Evolutionary conservation across 2,888 invertebrate genomes (phyloP).

Genomic region (Ennomos erosarius): DNA sequence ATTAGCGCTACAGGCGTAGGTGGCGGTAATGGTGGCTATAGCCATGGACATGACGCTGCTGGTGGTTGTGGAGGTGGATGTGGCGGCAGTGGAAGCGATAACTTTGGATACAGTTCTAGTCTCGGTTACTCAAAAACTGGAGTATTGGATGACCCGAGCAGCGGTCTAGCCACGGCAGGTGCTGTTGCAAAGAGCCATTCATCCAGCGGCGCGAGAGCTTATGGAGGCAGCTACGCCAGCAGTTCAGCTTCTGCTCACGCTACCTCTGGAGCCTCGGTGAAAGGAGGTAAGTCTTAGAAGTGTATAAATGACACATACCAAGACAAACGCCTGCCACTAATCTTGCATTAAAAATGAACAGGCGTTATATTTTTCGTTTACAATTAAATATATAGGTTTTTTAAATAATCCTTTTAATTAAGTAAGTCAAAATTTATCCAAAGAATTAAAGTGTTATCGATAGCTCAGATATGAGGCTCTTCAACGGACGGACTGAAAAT

Average conservation of each 20-base stretch:
- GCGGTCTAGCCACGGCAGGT: constrained; percentile 35
- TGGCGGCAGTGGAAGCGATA: constrained; percentile 34
- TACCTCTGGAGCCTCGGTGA: constrained; percentile 63
- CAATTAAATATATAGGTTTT: background rate
- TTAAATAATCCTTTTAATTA: no score
- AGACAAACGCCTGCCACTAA: background rate
- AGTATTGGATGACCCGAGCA: constrained; percentile 33
- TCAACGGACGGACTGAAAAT: no score
- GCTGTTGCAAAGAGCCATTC: constrained; percentile 60
- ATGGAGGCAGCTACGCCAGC: constrained; percentile 58
- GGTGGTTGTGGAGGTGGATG: constrained; percentile 59
- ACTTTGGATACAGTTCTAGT: constrained; percentile 35
- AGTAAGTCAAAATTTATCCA: no score
- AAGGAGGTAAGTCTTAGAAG: constrained; percentile 61
- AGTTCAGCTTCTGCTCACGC: constrained; percentile 71
- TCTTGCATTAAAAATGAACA: no score
- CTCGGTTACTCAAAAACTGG: constrained; percentile 34
- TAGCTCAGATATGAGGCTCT: no score
- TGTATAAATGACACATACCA: background rate
- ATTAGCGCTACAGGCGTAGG: constrained; percentile 49
- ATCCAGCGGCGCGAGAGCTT: constrained; percentile 44
- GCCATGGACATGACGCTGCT: constrained; percentile 19
- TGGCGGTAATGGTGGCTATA: constrained; percentile 32
- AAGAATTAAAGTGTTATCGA: no score
- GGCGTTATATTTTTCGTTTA: background rate